Evolutionary conservation across 2,113 vertebrate species (phyloP).

Genomic region (Pachyramphus minor): DNA sequence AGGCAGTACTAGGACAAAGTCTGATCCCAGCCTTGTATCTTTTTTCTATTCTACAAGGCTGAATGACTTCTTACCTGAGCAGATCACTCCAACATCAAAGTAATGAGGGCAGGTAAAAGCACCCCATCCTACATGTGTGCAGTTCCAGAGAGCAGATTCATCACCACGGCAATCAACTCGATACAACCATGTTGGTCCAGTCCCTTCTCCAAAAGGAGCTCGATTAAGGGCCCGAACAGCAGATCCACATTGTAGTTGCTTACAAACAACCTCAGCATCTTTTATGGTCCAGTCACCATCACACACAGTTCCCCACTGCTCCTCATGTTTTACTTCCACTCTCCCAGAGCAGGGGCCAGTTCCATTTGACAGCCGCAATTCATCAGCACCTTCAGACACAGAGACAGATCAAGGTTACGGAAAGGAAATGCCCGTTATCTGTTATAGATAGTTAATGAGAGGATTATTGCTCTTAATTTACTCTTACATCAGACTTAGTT

Average conservation of each 20-base stretch:
- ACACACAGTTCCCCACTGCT: slow-evolving; percentile 73
- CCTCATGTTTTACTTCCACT: slow-evolving; percentile 70
- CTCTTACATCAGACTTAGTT: background rate
- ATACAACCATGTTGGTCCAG: slow-evolving; percentile 72
- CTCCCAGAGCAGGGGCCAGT: slow-evolving; percentile 53
- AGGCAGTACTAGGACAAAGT: background rate
- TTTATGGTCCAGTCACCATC: slow-evolving; percentile 63
- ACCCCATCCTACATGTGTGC: slow-evolving; percentile 60
- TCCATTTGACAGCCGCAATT: slow-evolving; percentile 58
- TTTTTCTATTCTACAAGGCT: background rate
- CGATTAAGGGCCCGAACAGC: slow-evolving; percentile 47
- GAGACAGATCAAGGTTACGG: background rate
- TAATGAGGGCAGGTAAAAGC: slow-evolving; percentile 61
- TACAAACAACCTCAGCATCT: slow-evolving; percentile 71
- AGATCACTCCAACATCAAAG: slow-evolving; percentile 67
- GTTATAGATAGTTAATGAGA: background rate
- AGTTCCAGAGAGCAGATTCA: slow-evolving; percentile 70
- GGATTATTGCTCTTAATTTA: background rate
- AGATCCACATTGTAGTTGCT: slow-evolving; percentile 62
- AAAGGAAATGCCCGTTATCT: background rate
- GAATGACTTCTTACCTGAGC: slow-evolving; percentile 66
- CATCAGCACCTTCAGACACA: slow-evolving; percentile 34
- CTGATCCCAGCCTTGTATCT: accelerated
- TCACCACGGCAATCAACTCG: slow-evolving; percentile 56
- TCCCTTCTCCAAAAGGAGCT: slow-evolving; percentile 65